Evolutionary conservation across 2,797 vertebrate species (phyloP).

Genomic region (Onychomys torridus): DNA sequence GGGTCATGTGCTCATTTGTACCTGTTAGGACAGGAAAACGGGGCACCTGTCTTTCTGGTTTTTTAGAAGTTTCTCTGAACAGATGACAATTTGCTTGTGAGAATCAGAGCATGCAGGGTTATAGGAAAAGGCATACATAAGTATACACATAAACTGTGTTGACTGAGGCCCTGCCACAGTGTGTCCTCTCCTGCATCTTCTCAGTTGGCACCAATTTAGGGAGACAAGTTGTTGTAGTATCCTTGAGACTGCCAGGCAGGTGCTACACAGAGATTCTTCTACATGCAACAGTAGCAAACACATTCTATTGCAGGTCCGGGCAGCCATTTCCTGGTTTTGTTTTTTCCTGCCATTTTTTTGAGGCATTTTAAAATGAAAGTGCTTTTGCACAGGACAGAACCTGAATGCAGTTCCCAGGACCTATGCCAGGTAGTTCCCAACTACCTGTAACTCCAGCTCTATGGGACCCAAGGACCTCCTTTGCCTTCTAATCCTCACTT

Average conservation of each 20-base stretch:
- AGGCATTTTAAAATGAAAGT: neutral
- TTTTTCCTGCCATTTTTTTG: neutral
- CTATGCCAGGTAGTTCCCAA: neutral
- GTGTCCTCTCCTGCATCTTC: neutral
- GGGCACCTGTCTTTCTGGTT: neutral
- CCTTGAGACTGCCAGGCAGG: neutral
- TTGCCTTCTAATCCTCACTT: neutral
- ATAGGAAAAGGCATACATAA: neutral
- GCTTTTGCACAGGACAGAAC: neutral
- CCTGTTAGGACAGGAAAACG: neutral
- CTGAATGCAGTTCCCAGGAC: neutral
- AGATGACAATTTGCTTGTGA: neutral
- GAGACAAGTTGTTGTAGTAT: neutral
- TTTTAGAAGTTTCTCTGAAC: constrained; percentile 10
- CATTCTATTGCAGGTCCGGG: neutral
- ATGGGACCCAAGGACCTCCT: neutral
- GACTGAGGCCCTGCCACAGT: neutral
- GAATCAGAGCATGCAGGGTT: neutral
- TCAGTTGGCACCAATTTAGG: neutral
- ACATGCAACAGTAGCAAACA: neutral
- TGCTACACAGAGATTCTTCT: neutral
- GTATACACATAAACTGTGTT: neutral
- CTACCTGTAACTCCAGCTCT: neutral
- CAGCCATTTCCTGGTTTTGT: neutral
- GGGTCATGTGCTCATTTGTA: constrained; percentile 72